Evolutionary conservation across 2,797 vertebrate genomes (phyloP), one percentile per base, ranked within the genome.

Genomic region (Onychomys arenicola): DNA sequence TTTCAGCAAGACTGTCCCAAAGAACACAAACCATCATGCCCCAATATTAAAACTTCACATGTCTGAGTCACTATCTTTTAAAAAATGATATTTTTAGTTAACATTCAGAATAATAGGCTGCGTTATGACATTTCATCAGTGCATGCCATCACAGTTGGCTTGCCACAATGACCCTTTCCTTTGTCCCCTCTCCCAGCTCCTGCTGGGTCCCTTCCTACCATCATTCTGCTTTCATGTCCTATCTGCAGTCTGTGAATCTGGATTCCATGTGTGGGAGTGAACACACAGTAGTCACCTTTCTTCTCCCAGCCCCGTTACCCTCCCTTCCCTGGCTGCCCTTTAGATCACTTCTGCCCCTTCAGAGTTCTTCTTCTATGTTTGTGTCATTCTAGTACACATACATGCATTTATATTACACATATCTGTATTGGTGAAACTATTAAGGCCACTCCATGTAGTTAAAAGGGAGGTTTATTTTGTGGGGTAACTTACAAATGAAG

Each of bases 31-130:
- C 13, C 52, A 14, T 67, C 37, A 52, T n/a, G 57, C 0, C 21
- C 2, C 40, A 16, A 34, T 21, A 13, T 23, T 49, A 69, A 75
- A 69, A 16, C 63, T 63, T 43, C 5, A 3, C 0, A 0, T 0
- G 5, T 32, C 12, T 71, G 76, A 76, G 61, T 93, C 65, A 34
- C 55, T 52, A n/a, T 37, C 27, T 89, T 61, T 59, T 32, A 13
- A 75, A 43, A 88, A 57, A 55, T 16, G 32, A 7, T 7, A 21
- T 32, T 87, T 69, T 27, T 55, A 75, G 27, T 59, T 43, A 89
- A 59, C 27, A 43, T 43, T 43, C 2, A 2, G 34, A 34, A 73
- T 3, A 32, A 32, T 14, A 89, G 10, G 16, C 43, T 59, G 43
- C 29, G 34, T 8, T 7, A 75, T 37, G 55, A 34, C 27, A 23